phyloP scores from a whole-genome alignment of 2,797 vertebrate species.

The Eleutherodactylus coqui region DNA sequence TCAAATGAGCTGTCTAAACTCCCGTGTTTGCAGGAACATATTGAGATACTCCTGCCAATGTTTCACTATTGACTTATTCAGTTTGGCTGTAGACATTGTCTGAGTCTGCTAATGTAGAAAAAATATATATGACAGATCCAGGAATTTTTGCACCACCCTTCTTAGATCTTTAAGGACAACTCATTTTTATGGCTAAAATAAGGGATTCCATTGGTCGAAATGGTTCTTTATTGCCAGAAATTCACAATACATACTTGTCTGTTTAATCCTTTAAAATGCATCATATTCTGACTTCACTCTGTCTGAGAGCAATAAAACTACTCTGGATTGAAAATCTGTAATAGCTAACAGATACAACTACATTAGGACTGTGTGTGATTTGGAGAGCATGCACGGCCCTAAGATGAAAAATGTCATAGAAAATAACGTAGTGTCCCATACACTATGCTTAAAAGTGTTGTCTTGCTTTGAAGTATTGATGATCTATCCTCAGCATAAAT shows the following conservation, averaged over 20 bases:
- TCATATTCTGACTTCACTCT: background rate
- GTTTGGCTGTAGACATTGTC: slow-evolving; percentile 26
- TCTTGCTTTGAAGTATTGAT: no score
- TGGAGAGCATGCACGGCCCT: background rate
- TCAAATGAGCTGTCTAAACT: slow-evolving; percentile 27
- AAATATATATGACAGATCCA: slow-evolving; percentile 8
- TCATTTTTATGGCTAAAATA: background rate
- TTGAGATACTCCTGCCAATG: slow-evolving; percentile 28
- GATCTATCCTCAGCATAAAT: no score
- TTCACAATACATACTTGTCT: background rate
- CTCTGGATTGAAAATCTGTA: background rate
- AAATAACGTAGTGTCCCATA: background rate
- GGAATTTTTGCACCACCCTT: slow-evolving; percentile 6
- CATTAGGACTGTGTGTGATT: background rate
- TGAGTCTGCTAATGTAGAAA: slow-evolving; percentile 64
- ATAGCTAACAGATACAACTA: background rate
- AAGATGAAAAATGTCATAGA: background rate
- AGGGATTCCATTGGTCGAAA: background rate
- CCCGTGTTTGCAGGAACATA: slow-evolving; percentile 35
- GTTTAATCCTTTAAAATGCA: background rate
- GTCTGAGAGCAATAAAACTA: background rate
- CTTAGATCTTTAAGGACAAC: background rate
- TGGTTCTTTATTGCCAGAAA: background rate
- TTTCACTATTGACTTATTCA: slow-evolving; percentile 35
- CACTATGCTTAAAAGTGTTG: background rate